These are phyloP conservation scores for Pegoplata infirma DNA, from an alignment of 2,888 invertebrate genomes.

Conservation along the genomic window DNA sequence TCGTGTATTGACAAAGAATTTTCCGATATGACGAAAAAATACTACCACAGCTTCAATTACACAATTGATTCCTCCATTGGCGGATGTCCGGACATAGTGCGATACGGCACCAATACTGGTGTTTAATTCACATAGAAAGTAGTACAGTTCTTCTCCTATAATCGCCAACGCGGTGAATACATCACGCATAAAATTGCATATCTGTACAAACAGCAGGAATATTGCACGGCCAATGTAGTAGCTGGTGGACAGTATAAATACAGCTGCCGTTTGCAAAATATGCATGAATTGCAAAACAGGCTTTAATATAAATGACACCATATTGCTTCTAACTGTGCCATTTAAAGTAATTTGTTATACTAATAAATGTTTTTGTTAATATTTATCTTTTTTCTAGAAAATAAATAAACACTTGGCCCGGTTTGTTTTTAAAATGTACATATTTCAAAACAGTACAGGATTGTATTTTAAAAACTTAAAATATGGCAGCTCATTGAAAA, in stretches of 20 bases:
- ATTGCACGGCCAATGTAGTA: slow-evolving; percentile 65
- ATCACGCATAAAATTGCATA: slow-evolving; percentile 45
- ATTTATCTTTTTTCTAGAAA: not conserved
- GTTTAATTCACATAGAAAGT: slow-evolving; percentile 62
- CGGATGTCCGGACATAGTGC: slow-evolving; percentile 59
- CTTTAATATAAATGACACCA: slow-evolving; percentile 40
- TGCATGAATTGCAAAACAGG: slow-evolving; percentile 51
- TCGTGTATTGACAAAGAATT: slow-evolving; percentile 63
- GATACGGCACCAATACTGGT: slow-evolving; percentile 47
- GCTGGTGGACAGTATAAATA: slow-evolving; percentile 55
- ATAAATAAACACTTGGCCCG: not conserved
- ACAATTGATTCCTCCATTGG: slow-evolving; percentile 61
- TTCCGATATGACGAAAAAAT: slow-evolving; percentile 55
- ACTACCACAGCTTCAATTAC: slow-evolving; percentile 53
- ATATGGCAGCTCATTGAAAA: not conserved
- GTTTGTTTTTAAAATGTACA: not conserved
- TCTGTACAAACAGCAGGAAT: slow-evolving; percentile 48
- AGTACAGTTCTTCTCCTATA: slow-evolving; percentile 65
- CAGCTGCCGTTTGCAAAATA: slow-evolving; percentile 25
- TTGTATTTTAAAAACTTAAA: slow-evolving; percentile 6
- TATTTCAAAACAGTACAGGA: slow-evolving; percentile 16
- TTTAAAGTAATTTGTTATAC: not conserved
- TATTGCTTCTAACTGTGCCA: not conserved
- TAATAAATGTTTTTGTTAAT: not conserved
- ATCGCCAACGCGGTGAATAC: slow-evolving; percentile 56